Base-by-base conservation (phyloP, 2,113 vertebrate species). In the Platycercus adscitus region DNA sequence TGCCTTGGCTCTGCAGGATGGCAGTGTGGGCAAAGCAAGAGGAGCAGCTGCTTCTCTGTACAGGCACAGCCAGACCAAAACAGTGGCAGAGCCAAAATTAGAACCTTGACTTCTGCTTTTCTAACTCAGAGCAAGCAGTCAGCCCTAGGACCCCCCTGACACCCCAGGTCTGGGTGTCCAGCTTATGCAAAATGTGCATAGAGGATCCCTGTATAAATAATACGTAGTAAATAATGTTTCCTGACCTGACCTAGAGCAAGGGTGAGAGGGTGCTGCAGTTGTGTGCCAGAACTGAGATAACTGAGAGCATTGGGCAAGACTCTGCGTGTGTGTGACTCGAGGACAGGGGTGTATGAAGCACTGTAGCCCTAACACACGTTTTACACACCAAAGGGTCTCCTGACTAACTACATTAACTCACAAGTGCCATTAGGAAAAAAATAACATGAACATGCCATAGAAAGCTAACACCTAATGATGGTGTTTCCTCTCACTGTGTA, bases 41-140 rank as follows among this genome's bases (percentile, higher is more conserved):
- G 44, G 35, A 86, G 43, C 31, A 93, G 60, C 41, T 82, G 77
- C 90, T 94, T 92, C 92, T 88, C 82, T 70, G 13, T 80, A 37
- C 0, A 9, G 41, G 41, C 82, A 68, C 25, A 65, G 9, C 25
- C 60, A 91, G 35, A 86, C 5, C 64, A 44, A 68, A 94, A 75
- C 72, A 75, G 65, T 46, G 33, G 39, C 33, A 84, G 43, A 93
- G 72, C 5, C 13, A 3, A 78, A 93, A 92, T 75, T 60, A 90
- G 80, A 90, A 92, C 35, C 50, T 70, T 35, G 9, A 84, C 76
- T 96, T 95, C 94, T 60, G 55, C 83, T 94, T 93, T 93, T 92
- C 39, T 75, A 61, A 25, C 23, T 66, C 0, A 0, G 16, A 55
- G 20, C 29, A 47, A 91, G 12, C 7, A 33, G 24, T 43, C 2